A percentile compares a stretch with the other conserved stretches of the same genome.
These are phyloP conservation scores for Hyppa rectilinea DNA, from an alignment of 2,888 invertebrate genomes.

Conservation along the genomic window DNA sequence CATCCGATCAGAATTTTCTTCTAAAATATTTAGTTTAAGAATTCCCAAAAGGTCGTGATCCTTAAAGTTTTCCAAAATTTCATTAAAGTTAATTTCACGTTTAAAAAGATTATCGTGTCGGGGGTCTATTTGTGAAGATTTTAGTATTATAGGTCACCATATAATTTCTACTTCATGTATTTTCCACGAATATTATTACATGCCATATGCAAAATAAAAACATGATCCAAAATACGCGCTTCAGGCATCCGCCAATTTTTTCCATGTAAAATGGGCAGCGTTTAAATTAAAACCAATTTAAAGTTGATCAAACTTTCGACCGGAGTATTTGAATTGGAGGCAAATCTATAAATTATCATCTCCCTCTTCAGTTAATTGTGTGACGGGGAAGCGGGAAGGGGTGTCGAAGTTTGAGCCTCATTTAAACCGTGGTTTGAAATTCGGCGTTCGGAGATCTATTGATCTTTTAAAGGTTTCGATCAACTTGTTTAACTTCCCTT, in stretches of 20 bases:
- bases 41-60: conserved; percentile 38
- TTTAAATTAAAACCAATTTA: conserved; percentile 58
- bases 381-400: conserved; percentile 28
- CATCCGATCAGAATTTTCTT: conserved; percentile 56
- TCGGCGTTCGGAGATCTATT: conserved; percentile 41
- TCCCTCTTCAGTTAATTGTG: conserved; percentile 60
- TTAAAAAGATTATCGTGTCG: conserved; percentile 27
- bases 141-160: neutral
- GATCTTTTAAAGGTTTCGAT: conserved; percentile 52
- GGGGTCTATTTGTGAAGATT: neutral
- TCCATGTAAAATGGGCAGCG: conserved; percentile 43
- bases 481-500: conserved; percentile 45
- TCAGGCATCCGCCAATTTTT: neutral
- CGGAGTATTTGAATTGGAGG: conserved; percentile 55
- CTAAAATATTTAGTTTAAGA: conserved; percentile 56
- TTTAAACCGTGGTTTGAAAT: conserved; percentile 44
- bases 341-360: conserved; percentile 66
- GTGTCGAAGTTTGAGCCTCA: conserved; percentile 51
- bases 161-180: neutral
- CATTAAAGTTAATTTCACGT: conserved; percentile 28
- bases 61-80: conserved; percentile 44
- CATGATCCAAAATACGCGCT: conserved; percentile 2
- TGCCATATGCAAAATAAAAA: conserved; percentile 7
- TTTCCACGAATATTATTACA: conserved; percentile 6
- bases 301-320: conserved; percentile 54